A percentile compares a stretch with the other conserved stretches of the same genome.
Conservation (phyloP, 1,140 invertebrate species). For the Scaptodrosophila lebanonensis region DNA sequence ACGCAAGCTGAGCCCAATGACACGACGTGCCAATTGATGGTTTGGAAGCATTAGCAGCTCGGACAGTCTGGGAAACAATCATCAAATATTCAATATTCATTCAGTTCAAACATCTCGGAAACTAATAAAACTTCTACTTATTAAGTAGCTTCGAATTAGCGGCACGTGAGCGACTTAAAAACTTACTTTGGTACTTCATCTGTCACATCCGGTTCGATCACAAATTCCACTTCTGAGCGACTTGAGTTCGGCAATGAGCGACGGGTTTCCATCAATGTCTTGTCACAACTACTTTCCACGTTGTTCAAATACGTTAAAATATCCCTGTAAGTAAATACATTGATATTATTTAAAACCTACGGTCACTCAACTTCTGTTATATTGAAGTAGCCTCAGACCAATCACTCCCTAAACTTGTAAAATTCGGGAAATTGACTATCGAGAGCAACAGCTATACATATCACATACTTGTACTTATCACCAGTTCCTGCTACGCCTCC, state of each 20-base stretch:
- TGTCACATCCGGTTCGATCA: slow-evolving; percentile 69
- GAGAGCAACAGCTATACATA: too few species aligned
- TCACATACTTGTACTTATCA: slow-evolving; percentile 69
- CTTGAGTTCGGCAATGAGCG: slow-evolving; percentile 67
- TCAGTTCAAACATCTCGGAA: too few species aligned
- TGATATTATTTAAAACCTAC: too few species aligned
- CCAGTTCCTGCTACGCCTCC: slow-evolving; percentile 45
- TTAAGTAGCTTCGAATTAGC: too few species aligned
- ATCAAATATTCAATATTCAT: too few species aligned
- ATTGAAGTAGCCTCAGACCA: too few species aligned
- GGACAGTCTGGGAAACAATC: slow-evolving; percentile 33
- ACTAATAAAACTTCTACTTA: not conserved
- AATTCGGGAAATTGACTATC: not conserved
- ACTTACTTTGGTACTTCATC: slow-evolving; percentile 76
- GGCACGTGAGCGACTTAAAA: too few species aligned
- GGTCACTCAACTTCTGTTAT: too few species aligned
- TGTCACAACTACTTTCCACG: slow-evolving; percentile 74
- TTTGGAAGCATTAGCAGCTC: slow-evolving; percentile 75
- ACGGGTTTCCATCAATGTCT: slow-evolving; percentile 68
- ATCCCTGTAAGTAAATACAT: slow-evolving; percentile 39
- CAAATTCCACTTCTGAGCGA: slow-evolving; percentile 71
- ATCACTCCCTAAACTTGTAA: not conserved
- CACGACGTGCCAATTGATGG: slow-evolving; percentile 70
- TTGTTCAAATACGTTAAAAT: slow-evolving; percentile 73
- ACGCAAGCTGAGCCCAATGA: slow-evolving; percentile 64